A percentile compares a stretch with the other conserved stretches of the same genome.
These are phyloP conservation scores for Calliopum simillimum DNA, from an alignment of 2,888 invertebrate species.

Conservation along the genomic window DNA sequence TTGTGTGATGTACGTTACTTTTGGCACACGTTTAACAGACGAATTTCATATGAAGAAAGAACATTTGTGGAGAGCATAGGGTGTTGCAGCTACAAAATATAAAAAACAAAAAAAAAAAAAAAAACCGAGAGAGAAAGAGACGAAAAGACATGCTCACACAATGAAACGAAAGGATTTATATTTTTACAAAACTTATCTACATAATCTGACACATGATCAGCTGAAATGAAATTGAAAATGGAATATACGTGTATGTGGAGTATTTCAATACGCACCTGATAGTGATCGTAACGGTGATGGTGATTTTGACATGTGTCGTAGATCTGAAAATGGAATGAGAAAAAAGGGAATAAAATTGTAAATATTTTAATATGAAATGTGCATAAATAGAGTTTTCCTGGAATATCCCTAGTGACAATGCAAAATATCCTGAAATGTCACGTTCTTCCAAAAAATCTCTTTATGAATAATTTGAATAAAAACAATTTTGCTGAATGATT, in stretches of 20 bases:
- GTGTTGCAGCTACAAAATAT: too few species aligned
- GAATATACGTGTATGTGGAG: too few species aligned
- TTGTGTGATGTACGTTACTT: slow-evolving; percentile 15
- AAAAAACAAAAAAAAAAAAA: too few species aligned
- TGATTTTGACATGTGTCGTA: slow-evolving; percentile 65
- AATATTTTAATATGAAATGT: neutral
- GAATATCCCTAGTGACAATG: neutral
- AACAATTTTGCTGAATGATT: neutral
- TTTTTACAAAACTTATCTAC: slow-evolving; percentile 12
- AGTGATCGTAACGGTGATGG: slow-evolving; percentile 64
- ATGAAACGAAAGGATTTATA: slow-evolving; percentile 29
- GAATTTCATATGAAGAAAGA: too few species aligned
- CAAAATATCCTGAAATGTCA: neutral
- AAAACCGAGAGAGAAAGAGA: too few species aligned
- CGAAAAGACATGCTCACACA: slow-evolving; percentile 16
- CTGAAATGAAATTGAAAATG: slow-evolving; percentile 10
- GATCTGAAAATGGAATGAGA: slow-evolving; percentile 43
- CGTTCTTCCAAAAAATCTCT: slow-evolving; percentile 2
- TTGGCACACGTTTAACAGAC: slow-evolving; percentile 33
- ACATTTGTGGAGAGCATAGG: too few species aligned
- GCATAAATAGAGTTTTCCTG: neutral
- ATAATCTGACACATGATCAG: slow-evolving; percentile 17
- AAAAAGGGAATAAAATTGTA: slow-evolving; percentile 21
- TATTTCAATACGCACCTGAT: slow-evolving; percentile 59
- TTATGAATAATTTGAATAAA: neutral